Evolutionary conservation across 2,113 vertebrate genomes (phyloP).

Genomic region (Australoheros scitulus): DNA sequence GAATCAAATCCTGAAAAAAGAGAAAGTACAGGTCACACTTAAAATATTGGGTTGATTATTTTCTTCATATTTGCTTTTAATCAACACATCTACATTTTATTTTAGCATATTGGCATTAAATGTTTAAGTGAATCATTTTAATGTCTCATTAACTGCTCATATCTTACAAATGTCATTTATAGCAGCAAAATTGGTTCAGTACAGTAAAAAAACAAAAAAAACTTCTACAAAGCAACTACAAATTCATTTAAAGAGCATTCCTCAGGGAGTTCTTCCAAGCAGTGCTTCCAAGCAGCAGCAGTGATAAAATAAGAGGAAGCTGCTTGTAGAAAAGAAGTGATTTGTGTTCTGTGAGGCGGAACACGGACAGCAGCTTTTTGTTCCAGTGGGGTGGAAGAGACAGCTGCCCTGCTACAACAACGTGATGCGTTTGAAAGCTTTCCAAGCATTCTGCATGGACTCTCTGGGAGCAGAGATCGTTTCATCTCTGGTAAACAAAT

Average conservation of each 20-base stretch:
- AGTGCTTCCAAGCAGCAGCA: slow-evolving; percentile 36
- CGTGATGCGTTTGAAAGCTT: slow-evolving; percentile 52
- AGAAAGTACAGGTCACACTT: background rate
- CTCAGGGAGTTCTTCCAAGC: background rate
- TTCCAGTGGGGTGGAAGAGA: slow-evolving; percentile 62
- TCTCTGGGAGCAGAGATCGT: slow-evolving; percentile 26
- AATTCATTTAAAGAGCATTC: slow-evolving; percentile 11
- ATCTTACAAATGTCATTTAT: background rate
- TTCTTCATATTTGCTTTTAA: background rate
- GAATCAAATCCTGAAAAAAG: slow-evolving; percentile 85
- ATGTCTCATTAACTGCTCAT: background rate
- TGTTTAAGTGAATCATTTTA: background rate
- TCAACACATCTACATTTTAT: too few species aligned
- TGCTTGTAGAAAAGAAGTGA: slow-evolving; percentile 23
- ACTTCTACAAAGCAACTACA: background rate
- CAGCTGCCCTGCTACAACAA: slow-evolving; percentile 30
- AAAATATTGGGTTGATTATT: background rate
- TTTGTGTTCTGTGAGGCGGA: slow-evolving; percentile 52
- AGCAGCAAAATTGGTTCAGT: background rate
- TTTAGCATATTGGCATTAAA: background rate
- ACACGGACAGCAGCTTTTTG: slow-evolving; percentile 59
- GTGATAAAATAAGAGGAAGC: slow-evolving; percentile 48
- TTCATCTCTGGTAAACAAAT: slow-evolving; percentile 35
- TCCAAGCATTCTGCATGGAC: slow-evolving; percentile 29
- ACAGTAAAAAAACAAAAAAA: background rate